These are phyloP conservation scores for Zaprionus davidi DNA, from an alignment of 1,140 invertebrate species.

Conservation along the genomic window DNA sequence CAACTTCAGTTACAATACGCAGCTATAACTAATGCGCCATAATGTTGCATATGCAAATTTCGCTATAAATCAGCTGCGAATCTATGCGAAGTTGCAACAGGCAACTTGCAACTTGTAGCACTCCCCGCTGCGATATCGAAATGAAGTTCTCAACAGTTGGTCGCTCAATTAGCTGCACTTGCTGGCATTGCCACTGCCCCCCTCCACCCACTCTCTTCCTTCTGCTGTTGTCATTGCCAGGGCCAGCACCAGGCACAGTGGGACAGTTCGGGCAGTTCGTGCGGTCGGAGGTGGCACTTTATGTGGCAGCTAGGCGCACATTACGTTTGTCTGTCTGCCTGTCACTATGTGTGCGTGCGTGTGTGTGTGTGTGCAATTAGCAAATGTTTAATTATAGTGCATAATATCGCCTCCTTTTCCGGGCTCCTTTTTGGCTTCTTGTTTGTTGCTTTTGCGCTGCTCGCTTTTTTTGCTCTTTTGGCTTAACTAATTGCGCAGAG, in stretches of 20 bases:
- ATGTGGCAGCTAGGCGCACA: constrained; percentile 57
- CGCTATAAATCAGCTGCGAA: constrained; percentile 71
- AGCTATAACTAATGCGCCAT: constrained; percentile 32
- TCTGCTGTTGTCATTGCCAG: constrained; percentile 41
- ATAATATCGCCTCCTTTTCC: constrained; percentile 62
- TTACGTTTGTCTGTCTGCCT: constrained; percentile 17
- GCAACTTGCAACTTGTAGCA: neutral
- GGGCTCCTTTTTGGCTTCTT: constrained; percentile 48
- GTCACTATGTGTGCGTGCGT: neutral
- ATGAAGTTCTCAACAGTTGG: constrained; percentile 70
- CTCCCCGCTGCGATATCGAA: constrained; percentile 67
- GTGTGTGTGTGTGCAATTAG: constrained; percentile 62
- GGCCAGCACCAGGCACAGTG: constrained; percentile 3
- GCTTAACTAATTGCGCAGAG: constrained; percentile 73
- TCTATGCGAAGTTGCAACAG: constrained; percentile 38
- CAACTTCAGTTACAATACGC: too few species aligned
- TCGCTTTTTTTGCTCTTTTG: constrained; percentile 43
- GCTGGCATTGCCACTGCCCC: neutral
- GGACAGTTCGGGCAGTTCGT: constrained; percentile 2
- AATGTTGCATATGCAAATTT: constrained; percentile 73
- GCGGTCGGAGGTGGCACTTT: constrained; percentile 49
- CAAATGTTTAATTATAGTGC: constrained; percentile 78
- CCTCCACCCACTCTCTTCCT: neutral
- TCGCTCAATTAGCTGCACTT: constrained; percentile 62
- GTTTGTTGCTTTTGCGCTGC: constrained; percentile 9